Evolutionary conservation across 1,140 invertebrate species (phyloP).

Genomic region (Halesus radiatus): DNA sequence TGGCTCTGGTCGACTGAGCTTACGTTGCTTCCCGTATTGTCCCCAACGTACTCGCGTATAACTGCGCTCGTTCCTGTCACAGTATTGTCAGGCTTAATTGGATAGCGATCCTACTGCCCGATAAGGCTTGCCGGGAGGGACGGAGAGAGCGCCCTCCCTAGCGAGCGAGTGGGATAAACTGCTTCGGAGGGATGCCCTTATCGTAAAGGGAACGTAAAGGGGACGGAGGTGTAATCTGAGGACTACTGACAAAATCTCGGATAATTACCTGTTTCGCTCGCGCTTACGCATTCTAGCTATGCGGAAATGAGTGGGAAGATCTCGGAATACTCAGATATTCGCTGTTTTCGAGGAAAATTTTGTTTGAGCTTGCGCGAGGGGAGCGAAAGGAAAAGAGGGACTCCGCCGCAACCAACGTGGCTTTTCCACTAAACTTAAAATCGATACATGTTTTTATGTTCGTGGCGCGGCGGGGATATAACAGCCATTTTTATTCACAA

Average conservation of each 20-base stretch:
- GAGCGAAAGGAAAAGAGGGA: constrained; percentile 37
- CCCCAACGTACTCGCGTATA: constrained; percentile 50
- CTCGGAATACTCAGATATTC: neutral
- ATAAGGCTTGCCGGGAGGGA: constrained; percentile 43
- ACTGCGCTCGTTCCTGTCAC: constrained; percentile 56
- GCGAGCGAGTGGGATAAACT: neutral
- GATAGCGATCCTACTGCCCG: constrained; percentile 54
- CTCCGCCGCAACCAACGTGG: constrained; percentile 33
- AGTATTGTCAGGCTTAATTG: constrained; percentile 58
- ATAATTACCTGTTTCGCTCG: constrained; percentile 39
- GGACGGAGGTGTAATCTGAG: constrained; percentile 38
- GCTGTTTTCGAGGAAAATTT: constrained; percentile 28
- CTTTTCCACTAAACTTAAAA: constrained; percentile 33
- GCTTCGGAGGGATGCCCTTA: constrained; percentile 33
- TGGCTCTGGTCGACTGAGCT: neutral
- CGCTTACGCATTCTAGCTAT: constrained; percentile 20
- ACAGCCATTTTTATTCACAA: constrained; percentile 27
- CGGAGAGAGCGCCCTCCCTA: constrained; percentile 1
- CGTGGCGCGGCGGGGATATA: neutral
- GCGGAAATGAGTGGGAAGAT: constrained; percentile 37
- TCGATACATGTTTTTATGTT: constrained; percentile 38
- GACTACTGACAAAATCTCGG: constrained; percentile 43
- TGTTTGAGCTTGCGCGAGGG: constrained; percentile 41
- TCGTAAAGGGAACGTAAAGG: constrained; percentile 30
- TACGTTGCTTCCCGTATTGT: constrained; percentile 49